A percentile compares a stretch with the other conserved stretches of the same genome.
These are phyloP conservation scores for Zaprionus gabonicus DNA, from an alignment of 1,140 invertebrate species.

Conservation along the genomic window DNA sequence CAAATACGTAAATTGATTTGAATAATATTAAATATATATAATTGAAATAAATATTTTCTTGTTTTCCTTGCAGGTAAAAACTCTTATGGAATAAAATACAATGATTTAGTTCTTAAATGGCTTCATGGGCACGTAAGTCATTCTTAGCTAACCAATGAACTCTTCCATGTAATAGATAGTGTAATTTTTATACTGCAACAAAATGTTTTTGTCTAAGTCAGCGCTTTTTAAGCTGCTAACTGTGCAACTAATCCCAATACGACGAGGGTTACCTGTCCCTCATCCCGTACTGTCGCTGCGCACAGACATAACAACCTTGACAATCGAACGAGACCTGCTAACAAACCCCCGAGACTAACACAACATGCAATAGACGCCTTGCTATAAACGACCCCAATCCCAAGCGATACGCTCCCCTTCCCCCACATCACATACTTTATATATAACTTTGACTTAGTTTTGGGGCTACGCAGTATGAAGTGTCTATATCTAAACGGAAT, in stretches of 20 bases:
- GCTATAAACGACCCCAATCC: slow-evolving; percentile 9
- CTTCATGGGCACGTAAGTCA: slow-evolving; percentile 58
- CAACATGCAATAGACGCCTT: slow-evolving; percentile 40
- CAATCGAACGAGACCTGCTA: slow-evolving; percentile 61
- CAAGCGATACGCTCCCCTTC: slow-evolving; percentile 1
- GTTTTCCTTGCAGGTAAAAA: slow-evolving; percentile 51
- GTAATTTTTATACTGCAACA: background rate
- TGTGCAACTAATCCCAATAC: slow-evolving; percentile 15
- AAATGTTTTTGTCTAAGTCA: background rate
- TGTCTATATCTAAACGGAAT: slow-evolving; percentile 4
- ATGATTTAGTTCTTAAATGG: slow-evolving; percentile 45
- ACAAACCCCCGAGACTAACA: slow-evolving; percentile 50
- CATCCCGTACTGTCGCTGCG: background rate
- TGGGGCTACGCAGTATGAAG: slow-evolving; percentile 52
- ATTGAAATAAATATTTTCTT: background rate
- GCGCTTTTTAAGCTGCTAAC: slow-evolving; percentile 25
- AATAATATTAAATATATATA: too few species aligned
- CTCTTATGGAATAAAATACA: background rate
- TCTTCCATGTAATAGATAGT: background rate
- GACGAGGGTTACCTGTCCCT: slow-evolving; percentile 16
- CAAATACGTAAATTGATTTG: too few species aligned
- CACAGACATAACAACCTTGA: slow-evolving; percentile 67
- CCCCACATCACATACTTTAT: background rate
- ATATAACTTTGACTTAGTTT: slow-evolving; percentile 56
- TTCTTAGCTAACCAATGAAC: background rate